phyloP scores from a whole-genome alignment of 2,888 invertebrate species.

The Venusia cambrica region DNA sequence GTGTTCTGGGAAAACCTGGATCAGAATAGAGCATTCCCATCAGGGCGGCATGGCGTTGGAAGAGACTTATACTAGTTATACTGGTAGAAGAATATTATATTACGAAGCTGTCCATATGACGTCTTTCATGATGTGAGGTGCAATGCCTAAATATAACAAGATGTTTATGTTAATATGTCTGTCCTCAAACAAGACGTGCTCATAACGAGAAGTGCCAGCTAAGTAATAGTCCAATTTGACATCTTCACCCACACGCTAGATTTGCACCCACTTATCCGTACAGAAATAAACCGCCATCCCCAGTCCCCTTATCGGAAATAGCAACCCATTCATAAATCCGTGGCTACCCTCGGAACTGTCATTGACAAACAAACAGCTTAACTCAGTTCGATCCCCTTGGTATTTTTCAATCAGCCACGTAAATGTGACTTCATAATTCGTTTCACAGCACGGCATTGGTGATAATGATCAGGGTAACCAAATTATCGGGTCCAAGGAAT shows the following conservation, averaged over 20 bases:
- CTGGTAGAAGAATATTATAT: too few species aligned
- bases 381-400: conserved; percentile 50
- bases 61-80: too few species aligned
- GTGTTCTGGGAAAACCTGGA: too few species aligned
- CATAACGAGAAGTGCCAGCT: not conserved
- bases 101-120: too few species aligned
- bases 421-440: conserved; percentile 65
- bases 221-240: conserved; percentile 8
- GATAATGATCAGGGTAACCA: conserved; percentile 66
- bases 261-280: conserved; percentile 10
- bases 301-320: conserved; percentile 43
- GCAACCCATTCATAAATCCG: too few species aligned
- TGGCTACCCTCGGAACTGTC: conserved; percentile 56
- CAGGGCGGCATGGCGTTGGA: too few species aligned
- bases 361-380: conserved; percentile 56
- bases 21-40: too few species aligned
- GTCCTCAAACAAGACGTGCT: conserved; percentile 1
- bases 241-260: conserved; percentile 6
- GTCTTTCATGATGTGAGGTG: too few species aligned
- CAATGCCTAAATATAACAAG: too few species aligned
- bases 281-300: conserved; percentile 19
- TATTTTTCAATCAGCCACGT: conserved; percentile 72
- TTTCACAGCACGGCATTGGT: conserved; percentile 51
- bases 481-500: too few species aligned
- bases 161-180: conserved; percentile 1